Evolutionary conservation across 1,140 invertebrate species (phyloP).

Genomic region (Ectropis grisescens): DNA sequence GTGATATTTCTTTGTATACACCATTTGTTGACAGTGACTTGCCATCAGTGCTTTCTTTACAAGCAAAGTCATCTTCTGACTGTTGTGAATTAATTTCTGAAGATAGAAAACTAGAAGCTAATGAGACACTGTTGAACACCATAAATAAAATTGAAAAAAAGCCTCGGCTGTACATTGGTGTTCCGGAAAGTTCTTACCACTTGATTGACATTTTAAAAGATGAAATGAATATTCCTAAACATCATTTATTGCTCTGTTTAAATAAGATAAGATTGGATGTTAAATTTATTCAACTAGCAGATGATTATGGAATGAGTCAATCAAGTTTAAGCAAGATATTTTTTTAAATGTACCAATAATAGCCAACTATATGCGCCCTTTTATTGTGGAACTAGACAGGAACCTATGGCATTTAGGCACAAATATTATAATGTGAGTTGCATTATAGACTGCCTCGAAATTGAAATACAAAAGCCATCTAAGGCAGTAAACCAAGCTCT

Average conservation of each 20-base stretch:
- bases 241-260: constrained; percentile 13
- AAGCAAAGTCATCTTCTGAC: constrained; percentile 13
- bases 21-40: no score
- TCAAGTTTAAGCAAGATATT: constrained; percentile 13
- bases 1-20: no score
- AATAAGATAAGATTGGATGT: constrained; percentile 17
- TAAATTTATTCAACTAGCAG: constrained; percentile 7
- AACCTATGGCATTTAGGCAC: no score
- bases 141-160: constrained; percentile 12
- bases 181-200: no score
- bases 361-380: constrained; percentile 8
- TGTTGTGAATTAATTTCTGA: constrained; percentile 14
- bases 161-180: constrained; percentile 10
- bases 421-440: no score
- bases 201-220: no score
- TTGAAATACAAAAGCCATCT: no score
- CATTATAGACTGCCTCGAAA: no score
- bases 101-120: no score
- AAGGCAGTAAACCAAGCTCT: no score
- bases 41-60: no score
- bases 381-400: constrained; percentile 8
- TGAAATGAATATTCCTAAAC: constrained; percentile 11
- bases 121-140: no score
- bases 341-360: constrained; percentile 11
- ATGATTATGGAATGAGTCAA: constrained; percentile 11